A percentile compares a stretch with the other conserved stretches of the same genome.
Conservation (phyloP, 2,113 vertebrate genomes). For the Sceloporus tristichus region DNA sequence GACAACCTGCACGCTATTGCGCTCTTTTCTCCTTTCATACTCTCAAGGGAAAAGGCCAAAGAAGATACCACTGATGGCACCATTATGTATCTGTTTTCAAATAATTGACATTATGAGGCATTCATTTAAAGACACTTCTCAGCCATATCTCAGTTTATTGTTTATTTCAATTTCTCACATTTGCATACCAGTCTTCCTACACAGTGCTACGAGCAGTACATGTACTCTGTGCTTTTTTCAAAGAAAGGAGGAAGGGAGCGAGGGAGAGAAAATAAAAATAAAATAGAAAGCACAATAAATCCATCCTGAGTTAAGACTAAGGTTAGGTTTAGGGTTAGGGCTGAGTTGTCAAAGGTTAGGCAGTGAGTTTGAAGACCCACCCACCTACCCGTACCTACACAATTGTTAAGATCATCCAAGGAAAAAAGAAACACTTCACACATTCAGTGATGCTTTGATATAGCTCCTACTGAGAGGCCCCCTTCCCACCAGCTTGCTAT, state of each 20-base stretch:
- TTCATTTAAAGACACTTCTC: neutral
- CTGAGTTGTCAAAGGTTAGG: no score
- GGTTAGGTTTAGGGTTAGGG: no score
- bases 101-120: no score
- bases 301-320: no score
- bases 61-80: neutral
- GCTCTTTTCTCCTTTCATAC: no score
- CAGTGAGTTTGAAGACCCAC: no score
- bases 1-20: neutral
- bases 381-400: neutral
- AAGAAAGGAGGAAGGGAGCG: neutral
- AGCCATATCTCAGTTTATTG: neutral
- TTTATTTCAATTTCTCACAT: neutral
- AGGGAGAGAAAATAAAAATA: no score
- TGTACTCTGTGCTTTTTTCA: neutral
- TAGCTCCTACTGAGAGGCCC: neutral
- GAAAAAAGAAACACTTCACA: neutral
- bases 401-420: neutral
- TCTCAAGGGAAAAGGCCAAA: neutral
- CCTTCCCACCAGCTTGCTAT: neutral
- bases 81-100: neutral
- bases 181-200: neutral
- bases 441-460: neutral
- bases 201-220: neutral
- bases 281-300: no score